Conservation (phyloP, 2,797 vertebrate genomes). For the Gallirallus australis region DNA sequence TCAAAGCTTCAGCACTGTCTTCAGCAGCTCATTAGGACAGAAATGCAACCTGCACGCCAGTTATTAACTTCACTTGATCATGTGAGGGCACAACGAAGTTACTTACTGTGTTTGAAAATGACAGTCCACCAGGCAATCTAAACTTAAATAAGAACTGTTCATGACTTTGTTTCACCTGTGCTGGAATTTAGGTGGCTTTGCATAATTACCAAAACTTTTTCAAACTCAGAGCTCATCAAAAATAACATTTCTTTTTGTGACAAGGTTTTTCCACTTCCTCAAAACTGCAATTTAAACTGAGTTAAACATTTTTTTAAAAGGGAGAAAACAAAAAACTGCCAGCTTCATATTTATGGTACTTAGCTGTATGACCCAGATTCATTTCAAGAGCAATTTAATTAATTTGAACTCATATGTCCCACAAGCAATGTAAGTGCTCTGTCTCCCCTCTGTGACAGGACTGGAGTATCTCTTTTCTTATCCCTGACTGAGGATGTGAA, state of each 20-base stretch:
- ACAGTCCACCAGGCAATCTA: not conserved
- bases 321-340: not conserved
- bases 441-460: not conserved
- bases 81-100: not conserved
- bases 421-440: not conserved
- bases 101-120: not conserved
- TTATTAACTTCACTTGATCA: not conserved
- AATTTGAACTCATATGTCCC: not conserved
- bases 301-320: not conserved
- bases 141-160: not conserved
- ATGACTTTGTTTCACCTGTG: not conserved
- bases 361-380: not conserved
- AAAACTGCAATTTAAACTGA: not conserved
- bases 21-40: not conserved
- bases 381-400: not conserved
- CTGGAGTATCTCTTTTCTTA: not conserved
- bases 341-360: not conserved
- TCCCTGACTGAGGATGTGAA: not conserved
- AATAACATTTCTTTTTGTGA: not conserved
- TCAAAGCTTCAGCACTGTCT: not conserved
- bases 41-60: not conserved
- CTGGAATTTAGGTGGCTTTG: not conserved
- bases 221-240: not conserved
- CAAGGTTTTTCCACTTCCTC: not conserved
- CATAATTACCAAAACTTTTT: not conserved